Evolutionary conservation across 2,113 vertebrate genomes (phyloP).

Genomic region (Barnardius zonarius): DNA sequence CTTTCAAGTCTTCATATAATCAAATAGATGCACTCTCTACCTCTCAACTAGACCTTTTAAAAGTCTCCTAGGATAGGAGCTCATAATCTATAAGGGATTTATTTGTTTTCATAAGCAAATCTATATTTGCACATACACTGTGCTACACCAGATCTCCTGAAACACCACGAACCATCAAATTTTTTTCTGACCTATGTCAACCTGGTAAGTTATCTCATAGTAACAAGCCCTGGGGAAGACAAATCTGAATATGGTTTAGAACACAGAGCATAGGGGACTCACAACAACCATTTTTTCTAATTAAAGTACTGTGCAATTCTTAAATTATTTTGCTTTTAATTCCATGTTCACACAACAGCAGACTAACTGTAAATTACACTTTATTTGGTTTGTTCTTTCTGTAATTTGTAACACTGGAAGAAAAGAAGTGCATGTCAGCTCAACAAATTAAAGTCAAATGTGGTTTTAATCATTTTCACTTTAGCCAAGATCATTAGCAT

Average conservation of each 20-base stretch:
- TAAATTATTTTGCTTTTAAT: constrained; percentile 55
- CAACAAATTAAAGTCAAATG: constrained; percentile 67
- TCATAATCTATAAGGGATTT: neutral
- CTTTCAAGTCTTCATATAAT: neutral
- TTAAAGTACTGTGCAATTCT: constrained; percentile 28
- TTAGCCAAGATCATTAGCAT: constrained; percentile 59
- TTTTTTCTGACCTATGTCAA: neutral
- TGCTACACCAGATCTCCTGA: neutral
- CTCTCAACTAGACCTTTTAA: neutral
- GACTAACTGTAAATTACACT: constrained; percentile 54
- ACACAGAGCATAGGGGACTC: neutral
- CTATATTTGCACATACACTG: neutral
- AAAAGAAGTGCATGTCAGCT: constrained; percentile 25
- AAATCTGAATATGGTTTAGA: neutral
- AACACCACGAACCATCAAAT: neutral
- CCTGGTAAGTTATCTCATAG: neutral
- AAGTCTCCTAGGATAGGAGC: neutral
- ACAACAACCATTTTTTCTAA: neutral
- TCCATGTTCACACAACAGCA: constrained; percentile 41
- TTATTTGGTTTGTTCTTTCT: constrained; percentile 61
- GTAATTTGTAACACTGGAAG: constrained; percentile 57
- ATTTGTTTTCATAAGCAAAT: neutral
- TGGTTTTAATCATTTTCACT: constrained; percentile 69
- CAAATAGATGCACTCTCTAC: neutral
- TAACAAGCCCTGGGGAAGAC: neutral